Percentiles rank a stretch among this genome's conserved stretches.
Conservation (phyloP, 2,888 invertebrate genomes). For the Teinopalpus imperialis region DNA sequence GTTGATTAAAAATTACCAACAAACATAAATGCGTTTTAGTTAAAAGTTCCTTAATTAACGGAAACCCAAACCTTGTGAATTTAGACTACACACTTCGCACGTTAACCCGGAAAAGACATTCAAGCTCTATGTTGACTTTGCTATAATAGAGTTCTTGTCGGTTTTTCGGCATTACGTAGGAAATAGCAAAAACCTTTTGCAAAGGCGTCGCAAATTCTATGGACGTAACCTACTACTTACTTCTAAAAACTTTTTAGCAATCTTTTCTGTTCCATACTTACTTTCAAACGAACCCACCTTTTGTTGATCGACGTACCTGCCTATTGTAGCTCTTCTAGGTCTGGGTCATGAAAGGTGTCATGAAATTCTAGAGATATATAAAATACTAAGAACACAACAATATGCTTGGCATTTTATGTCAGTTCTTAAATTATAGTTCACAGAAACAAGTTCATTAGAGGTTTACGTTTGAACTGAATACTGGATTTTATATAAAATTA, state of each 20-base stretch:
- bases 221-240: neutral
- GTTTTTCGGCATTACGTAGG: neutral
- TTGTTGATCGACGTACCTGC: constrained; percentile 5
- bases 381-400: constrained; percentile 1
- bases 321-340: neutral
- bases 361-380: constrained; percentile 2
- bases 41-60: no score
- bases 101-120: no score
- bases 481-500: no score
- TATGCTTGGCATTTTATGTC: neutral
- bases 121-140: no score
- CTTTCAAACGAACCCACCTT: neutral
- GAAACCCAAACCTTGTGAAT: no score
- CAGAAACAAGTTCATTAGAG: neutral
- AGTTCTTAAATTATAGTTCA: neutral
- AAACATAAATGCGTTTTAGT: no score
- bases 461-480: no score
- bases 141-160: no score
- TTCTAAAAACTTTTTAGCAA: neutral
- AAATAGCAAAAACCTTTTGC: neutral
- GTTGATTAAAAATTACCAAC: no score
- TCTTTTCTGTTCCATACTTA: constrained; percentile 1
- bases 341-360: neutral
- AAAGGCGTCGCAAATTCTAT: no score
- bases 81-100: no score